A percentile compares a stretch with the other conserved stretches of the same genome.
Evolutionary conservation across 2,797 vertebrate species (phyloP).

Genomic region (Serranus cabrilla): DNA sequence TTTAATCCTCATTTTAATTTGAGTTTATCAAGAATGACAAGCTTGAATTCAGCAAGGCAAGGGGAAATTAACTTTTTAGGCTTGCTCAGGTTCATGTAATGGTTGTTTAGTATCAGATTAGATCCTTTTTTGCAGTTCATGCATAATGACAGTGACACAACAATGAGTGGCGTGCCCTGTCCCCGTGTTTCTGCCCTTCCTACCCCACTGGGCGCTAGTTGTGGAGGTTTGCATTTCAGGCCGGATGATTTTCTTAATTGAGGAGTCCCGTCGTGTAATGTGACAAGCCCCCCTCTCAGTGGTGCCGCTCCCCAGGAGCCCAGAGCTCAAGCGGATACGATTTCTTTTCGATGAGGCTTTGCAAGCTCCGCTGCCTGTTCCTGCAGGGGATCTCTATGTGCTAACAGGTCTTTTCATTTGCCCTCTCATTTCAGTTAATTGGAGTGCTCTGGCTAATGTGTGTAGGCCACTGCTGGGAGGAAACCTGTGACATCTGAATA

Average conservation of each 20-base stretch:
- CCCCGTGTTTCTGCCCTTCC: conserved; percentile 19
- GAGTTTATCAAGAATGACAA: neutral
- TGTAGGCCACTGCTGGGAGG: conserved; percentile 31
- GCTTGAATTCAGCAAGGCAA: neutral
- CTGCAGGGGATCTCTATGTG: conserved; percentile 68
- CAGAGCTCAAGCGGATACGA: conserved; percentile 54
- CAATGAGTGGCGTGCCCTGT: conserved; percentile 20
- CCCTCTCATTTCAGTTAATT: conserved; percentile 78
- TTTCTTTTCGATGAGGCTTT: conserved; percentile 76
- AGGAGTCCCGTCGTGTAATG: conserved; percentile 67
- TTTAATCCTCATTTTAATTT: neutral
- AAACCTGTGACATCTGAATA: conserved; percentile 53
- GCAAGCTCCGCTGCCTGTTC: conserved; percentile 47
- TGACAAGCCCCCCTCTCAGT: conserved; percentile 49
- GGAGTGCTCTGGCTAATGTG: conserved; percentile 62
- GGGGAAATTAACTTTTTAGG: neutral
- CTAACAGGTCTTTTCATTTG: conserved; percentile 73
- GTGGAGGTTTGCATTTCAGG: conserved; percentile 71
- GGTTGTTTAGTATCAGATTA: conserved; percentile 35
- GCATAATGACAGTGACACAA: conserved; percentile 35
- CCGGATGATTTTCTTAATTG: conserved; percentile 75
- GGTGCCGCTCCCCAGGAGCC: conserved; percentile 67
- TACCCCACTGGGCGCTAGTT: conserved; percentile 34
- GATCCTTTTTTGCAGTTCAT: conserved; percentile 19
- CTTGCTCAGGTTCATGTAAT: neutral